Evolutionary conservation across 2,113 vertebrate species (phyloP).

Genomic region (Silurus glanis): DNA sequence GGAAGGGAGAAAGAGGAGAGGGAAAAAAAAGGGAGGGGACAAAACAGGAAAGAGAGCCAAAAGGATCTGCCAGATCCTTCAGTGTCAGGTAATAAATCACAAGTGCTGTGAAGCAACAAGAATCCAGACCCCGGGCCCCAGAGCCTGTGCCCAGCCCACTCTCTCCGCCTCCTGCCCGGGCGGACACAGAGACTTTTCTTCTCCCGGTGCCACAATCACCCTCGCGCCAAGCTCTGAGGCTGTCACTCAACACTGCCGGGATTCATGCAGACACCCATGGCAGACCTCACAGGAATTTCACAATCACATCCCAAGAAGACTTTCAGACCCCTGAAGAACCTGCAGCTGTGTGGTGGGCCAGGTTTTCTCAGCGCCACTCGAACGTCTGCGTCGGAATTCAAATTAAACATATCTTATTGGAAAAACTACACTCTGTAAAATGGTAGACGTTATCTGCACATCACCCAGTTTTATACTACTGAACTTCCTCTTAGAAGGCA

Average conservation of each 20-base stretch:
- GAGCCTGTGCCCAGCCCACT: constrained; percentile 32
- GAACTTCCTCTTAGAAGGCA: not conserved
- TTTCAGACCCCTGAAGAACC: constrained; percentile 37
- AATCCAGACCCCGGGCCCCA: constrained; percentile 51
- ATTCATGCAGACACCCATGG: constrained; percentile 54
- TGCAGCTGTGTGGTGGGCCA: constrained; percentile 16
- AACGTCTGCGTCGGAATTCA: not conserved
- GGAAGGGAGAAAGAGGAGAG: constrained; percentile 23
- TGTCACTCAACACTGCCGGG: constrained; percentile 62
- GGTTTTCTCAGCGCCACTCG: constrained; percentile 40
- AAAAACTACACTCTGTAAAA: not conserved
- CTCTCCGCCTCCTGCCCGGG: constrained; percentile 40
- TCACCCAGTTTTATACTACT: not conserved
- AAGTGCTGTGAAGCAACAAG: constrained; percentile 66
- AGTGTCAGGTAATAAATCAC: constrained; percentile 71
- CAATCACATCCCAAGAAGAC: constrained; percentile 62
- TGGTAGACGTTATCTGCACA: too few relatives aligned
- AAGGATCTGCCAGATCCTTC: constrained; percentile 62
- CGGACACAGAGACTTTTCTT: constrained; percentile 73
- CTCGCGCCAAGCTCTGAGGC: constrained; percentile 56
- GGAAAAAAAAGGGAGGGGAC: constrained; percentile 38
- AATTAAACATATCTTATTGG: not conserved
- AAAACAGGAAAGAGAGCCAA: constrained; percentile 57
- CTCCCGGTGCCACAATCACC: constrained; percentile 66
- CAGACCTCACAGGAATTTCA: constrained; percentile 69